These are phyloP conservation scores for Falco cherrug DNA, from an alignment of 2,797 vertebrate species.

Conservation along the genomic window DNA sequence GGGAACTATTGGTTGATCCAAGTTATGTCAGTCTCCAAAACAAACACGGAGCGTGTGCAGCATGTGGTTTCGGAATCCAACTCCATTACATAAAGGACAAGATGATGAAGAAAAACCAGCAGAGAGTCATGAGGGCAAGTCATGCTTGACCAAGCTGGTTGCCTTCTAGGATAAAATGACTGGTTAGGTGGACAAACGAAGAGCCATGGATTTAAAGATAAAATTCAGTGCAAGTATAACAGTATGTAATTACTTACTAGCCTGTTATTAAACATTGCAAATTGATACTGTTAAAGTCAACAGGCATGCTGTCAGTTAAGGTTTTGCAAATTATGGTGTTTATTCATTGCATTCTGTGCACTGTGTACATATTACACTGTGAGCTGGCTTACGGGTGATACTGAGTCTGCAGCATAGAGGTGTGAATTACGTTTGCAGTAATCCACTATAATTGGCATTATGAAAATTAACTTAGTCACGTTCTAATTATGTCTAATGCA, in stretches of 20 bases:
- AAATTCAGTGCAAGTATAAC: background rate
- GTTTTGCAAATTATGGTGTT: background rate
- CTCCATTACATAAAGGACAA: background rate
- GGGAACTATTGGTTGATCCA: background rate
- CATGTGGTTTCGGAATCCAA: background rate
- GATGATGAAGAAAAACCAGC: background rate
- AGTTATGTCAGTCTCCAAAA: background rate
- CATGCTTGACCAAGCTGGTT: background rate
- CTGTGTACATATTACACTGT: background rate
- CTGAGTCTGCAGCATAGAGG: background rate
- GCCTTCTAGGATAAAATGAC: background rate
- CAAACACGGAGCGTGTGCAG: accelerated
- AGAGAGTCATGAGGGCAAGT: background rate
- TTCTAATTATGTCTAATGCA: conserved; percentile 8
- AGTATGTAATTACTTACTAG: background rate
- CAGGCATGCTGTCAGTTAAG: background rate
- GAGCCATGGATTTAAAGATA: background rate
- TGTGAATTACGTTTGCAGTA: background rate
- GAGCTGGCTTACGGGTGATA: background rate
- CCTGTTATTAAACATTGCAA: background rate
- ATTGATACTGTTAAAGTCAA: background rate
- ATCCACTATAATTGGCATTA: background rate
- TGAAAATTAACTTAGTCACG: background rate
- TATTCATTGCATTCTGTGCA: background rate
- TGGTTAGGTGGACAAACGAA: background rate